Percentiles rank a stretch among this genome's conserved stretches.
Conservation (phyloP, 2,888 invertebrate genomes). For the Tetrapedia diversipes region DNA sequence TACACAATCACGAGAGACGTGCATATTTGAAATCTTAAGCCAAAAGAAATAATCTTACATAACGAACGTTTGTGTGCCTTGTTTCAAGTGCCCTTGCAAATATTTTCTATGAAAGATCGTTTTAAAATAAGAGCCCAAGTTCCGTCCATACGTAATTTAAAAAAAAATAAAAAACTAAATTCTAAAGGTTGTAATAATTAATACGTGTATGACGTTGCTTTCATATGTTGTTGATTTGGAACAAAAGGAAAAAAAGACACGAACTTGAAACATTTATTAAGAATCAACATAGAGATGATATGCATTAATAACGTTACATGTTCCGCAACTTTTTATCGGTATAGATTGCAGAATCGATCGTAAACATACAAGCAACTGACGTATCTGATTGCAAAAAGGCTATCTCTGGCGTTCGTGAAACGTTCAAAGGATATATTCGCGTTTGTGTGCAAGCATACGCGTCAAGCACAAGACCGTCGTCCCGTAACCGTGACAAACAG, state of each 20-base stretch:
- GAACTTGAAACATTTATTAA: background rate
- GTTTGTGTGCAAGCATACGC: background rate
- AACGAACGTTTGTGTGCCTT: slow-evolving; percentile 62
- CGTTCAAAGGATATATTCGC: background rate
- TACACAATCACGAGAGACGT: background rate
- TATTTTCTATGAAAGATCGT: slow-evolving; percentile 35
- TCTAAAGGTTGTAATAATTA: background rate
- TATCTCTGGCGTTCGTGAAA: background rate
- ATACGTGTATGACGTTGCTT: no score
- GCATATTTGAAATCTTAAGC: slow-evolving; percentile 8
- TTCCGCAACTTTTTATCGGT: background rate
- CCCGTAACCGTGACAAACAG: background rate
- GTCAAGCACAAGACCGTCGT: no score
- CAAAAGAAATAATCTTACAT: slow-evolving; percentile 29
- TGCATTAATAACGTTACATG: background rate
- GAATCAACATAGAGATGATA: background rate
- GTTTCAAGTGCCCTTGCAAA: slow-evolving; percentile 65
- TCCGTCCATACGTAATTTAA: slow-evolving; percentile 15
- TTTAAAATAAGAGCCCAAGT: background rate
- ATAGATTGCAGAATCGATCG: background rate
- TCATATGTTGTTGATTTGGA: no score
- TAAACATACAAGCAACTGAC: background rate
- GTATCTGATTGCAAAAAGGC: slow-evolving; percentile 1
- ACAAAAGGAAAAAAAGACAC: background rate
- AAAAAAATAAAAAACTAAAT: no score